phyloP scores from a whole-genome alignment of 2,797 vertebrate genomes.

The Apogon hyalosoma region DNA sequence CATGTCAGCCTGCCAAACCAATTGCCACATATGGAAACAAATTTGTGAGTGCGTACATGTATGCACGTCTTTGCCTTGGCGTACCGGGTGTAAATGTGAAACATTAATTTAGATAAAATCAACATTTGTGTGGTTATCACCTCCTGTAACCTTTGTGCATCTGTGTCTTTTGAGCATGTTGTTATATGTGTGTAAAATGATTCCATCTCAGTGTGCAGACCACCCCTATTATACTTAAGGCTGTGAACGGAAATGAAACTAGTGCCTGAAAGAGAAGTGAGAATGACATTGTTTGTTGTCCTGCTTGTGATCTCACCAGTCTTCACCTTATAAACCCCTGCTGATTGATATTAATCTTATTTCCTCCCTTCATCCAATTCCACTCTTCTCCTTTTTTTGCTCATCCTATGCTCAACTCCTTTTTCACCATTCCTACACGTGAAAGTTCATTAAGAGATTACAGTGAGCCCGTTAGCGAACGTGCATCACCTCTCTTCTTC shows the following conservation, averaged over 20 bases:
- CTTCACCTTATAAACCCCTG: background rate
- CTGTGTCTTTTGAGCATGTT: background rate
- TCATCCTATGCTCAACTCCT: constrained; percentile 37
- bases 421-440: constrained; percentile 57
- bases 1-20: constrained; percentile 44
- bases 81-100: background rate
- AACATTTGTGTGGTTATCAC: background rate
- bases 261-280: background rate
- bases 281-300: background rate
- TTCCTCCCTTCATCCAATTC: background rate
- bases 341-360: constrained; percentile 5
- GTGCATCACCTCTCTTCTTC: constrained; percentile 20
- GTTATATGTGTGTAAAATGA: background rate
- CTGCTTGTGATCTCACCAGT: too few species aligned
- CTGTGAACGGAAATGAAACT: background rate
- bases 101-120: background rate
- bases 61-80: background rate
- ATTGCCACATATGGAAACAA: constrained; percentile 18
- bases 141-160: background rate
- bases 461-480: constrained; percentile 60
- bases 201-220: constrained; percentile 18
- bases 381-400: constrained; percentile 5
- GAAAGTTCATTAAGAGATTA: constrained; percentile 80
- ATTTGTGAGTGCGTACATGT: background rate
- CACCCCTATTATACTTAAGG: background rate